Evolutionary conservation across 1,140 invertebrate genomes (phyloP).

Genomic region (Drosophila ananassae): DNA sequence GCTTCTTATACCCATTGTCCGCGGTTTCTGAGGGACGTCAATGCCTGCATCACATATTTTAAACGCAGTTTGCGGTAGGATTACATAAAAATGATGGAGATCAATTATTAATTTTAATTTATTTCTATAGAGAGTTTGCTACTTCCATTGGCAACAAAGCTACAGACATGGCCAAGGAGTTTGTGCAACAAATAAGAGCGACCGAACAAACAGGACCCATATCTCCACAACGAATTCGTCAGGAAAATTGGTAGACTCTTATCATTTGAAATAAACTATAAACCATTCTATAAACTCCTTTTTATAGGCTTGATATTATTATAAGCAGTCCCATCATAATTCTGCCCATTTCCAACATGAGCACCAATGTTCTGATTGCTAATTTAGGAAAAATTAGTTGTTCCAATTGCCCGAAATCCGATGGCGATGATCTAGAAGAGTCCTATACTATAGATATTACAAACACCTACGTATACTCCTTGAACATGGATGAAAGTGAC

Average conservation of each 20-base stretch:
- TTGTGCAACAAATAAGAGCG: constrained; percentile 89
- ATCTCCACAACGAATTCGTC: constrained; percentile 35
- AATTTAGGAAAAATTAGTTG: constrained; percentile 95
- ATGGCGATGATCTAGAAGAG: constrained; percentile 27
- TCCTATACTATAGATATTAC: constrained; percentile 86
- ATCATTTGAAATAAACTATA: not conserved
- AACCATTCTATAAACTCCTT: not conserved
- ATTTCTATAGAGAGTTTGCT: constrained; percentile 87
- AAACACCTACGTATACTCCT: constrained; percentile 95
- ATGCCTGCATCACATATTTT: constrained; percentile 91
- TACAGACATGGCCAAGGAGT: constrained; percentile 95
- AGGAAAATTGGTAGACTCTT: constrained; percentile 44
- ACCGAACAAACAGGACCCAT: constrained; percentile 44
- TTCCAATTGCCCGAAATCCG: constrained; percentile 39
- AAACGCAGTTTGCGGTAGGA: constrained; percentile 86
- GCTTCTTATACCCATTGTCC: constrained; percentile 97
- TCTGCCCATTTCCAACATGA: constrained; percentile 91
- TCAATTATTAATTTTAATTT: constrained; percentile 74
- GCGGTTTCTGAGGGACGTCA: constrained; percentile 92
- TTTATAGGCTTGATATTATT: constrained; percentile 87
- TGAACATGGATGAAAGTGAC: constrained; percentile 85
- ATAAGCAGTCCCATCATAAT: constrained; percentile 96
- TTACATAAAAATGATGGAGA: no score
- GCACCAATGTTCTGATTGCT: constrained; percentile 94
- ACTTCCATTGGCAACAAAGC: constrained; percentile 94